Percentiles rank a stretch among this genome's conserved stretches.
These are phyloP conservation scores for Clunio marinus DNA, from an alignment of 2,888 invertebrate species.

Conservation along the genomic window DNA sequence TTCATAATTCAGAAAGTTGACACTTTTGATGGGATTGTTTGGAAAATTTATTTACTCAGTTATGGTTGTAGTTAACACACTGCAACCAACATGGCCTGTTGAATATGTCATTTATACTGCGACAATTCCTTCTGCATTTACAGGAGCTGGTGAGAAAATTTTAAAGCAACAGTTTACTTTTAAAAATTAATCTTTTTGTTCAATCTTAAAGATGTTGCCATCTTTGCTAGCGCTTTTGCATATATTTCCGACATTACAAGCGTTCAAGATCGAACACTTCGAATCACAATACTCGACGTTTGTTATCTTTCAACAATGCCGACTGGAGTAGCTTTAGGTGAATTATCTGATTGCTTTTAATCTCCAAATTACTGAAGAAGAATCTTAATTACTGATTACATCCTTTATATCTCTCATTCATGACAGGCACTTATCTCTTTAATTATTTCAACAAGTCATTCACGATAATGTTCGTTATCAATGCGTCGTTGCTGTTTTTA, in stretches of 20 bases:
- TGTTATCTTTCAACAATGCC: slow-evolving; percentile 81
- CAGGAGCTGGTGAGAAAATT: slow-evolving; percentile 61
- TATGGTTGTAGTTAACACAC: slow-evolving; percentile 68
- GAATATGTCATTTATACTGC: slow-evolving; percentile 72
- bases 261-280: slow-evolving; percentile 63
- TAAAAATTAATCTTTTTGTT: too few species aligned
- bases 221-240: slow-evolving; percentile 73
- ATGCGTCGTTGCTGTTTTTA: slow-evolving; percentile 58
- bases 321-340: slow-evolving; percentile 71
- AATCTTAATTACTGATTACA: slow-evolving; percentile 8
- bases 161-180: too few species aligned
- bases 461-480: slow-evolving; percentile 69
- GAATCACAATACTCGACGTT: slow-evolving; percentile 77
- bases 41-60: slow-evolving; percentile 72
- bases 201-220: slow-evolving; percentile 57
- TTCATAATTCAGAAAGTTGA: slow-evolving; percentile 57
- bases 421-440: slow-evolving; percentile 16
- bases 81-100: slow-evolving; percentile 63
- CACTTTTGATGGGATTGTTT: slow-evolving; percentile 64
- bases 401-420: background rate
- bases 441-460: slow-evolving; percentile 57
- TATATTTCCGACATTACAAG: slow-evolving; percentile 77
- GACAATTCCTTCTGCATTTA: slow-evolving; percentile 68
- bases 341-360: slow-evolving; percentile 42
- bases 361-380: background rate